A percentile compares a stretch with the other conserved stretches of the same genome.
Conservation (phyloP, 2,797 vertebrate genomes). For the Falco novaeseelandiae region DNA sequence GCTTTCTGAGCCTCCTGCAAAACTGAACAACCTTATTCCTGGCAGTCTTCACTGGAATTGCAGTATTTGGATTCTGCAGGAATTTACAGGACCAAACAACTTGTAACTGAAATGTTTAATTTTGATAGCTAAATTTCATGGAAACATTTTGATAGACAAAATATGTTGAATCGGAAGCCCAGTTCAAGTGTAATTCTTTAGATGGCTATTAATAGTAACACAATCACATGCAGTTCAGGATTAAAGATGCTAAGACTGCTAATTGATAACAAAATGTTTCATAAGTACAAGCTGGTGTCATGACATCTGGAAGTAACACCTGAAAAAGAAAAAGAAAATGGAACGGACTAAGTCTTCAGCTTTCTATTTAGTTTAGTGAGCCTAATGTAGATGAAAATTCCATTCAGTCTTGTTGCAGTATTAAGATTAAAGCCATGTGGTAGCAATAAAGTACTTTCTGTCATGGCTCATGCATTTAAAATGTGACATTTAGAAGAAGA, state of each 20-base stretch:
- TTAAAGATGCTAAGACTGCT: not conserved
- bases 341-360: not conserved
- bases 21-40: not conserved
- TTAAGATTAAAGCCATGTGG: not conserved
- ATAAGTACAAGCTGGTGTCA: not conserved
- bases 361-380: not conserved
- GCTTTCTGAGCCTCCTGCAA: not conserved
- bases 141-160: not conserved
- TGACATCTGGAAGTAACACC: not conserved
- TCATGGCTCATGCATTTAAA: not conserved
- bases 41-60: not conserved
- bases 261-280: not conserved
- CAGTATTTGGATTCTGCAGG: not conserved
- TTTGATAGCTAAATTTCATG: not conserved
- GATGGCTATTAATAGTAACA: not conserved
- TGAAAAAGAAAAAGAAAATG: not conserved
- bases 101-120: not conserved
- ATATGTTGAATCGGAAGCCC: not conserved
- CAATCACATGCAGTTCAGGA: not conserved
- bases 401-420: not conserved
- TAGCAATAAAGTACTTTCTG: not conserved
- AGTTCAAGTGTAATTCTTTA: not conserved
- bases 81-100: not conserved
- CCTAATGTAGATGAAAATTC: not conserved
- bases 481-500: not conserved